phyloP scores from a whole-genome alignment of 2,888 invertebrate genomes.

The Margaritifera margaritifera region DNA sequence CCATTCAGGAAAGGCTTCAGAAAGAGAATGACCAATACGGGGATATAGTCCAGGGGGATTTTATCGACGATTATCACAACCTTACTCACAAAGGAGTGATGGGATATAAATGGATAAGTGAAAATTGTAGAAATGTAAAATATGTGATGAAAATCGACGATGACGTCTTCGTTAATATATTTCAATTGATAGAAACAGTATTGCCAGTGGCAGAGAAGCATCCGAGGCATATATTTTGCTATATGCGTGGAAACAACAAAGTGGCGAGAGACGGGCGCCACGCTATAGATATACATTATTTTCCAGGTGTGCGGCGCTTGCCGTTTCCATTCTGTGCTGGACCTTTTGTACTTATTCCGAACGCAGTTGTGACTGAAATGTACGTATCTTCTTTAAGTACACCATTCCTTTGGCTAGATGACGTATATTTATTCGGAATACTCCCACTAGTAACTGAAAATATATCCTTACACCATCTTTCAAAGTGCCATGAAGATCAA shows the following conservation, averaged over 20 bases:
- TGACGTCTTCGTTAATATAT: slow-evolving; percentile 53
- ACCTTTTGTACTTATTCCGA: slow-evolving; percentile 1
- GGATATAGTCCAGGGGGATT: slow-evolving; percentile 55
- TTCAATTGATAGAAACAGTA: slow-evolving; percentile 32
- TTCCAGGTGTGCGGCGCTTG: background rate
- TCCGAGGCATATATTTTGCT: no score
- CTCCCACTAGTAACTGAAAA: slow-evolving; percentile 1
- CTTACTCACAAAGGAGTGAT: slow-evolving; percentile 53
- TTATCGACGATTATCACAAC: slow-evolving; percentile 50
- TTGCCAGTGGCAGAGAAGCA: slow-evolving; percentile 10
- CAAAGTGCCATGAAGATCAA: background rate
- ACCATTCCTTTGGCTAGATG: slow-evolving; percentile 10
- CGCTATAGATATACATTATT: background rate
- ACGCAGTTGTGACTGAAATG: background rate
- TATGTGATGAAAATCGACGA: slow-evolving; percentile 53
- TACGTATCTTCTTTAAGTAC: background rate
- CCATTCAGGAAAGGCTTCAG: slow-evolving; percentile 33
- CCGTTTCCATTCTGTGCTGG: slow-evolving; percentile 2
- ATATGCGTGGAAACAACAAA: background rate
- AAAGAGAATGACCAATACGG: slow-evolving; percentile 42
- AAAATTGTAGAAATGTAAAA: slow-evolving; percentile 43
- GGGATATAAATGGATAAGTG: slow-evolving; percentile 45
- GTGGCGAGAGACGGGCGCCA: background rate
- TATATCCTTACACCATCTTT: background rate
- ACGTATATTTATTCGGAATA: slow-evolving; percentile 8